Percentiles rank a stretch among this genome's conserved stretches.
Conservation (phyloP, 2,113 vertebrate genomes). For the Halcyon malimbica region DNA sequence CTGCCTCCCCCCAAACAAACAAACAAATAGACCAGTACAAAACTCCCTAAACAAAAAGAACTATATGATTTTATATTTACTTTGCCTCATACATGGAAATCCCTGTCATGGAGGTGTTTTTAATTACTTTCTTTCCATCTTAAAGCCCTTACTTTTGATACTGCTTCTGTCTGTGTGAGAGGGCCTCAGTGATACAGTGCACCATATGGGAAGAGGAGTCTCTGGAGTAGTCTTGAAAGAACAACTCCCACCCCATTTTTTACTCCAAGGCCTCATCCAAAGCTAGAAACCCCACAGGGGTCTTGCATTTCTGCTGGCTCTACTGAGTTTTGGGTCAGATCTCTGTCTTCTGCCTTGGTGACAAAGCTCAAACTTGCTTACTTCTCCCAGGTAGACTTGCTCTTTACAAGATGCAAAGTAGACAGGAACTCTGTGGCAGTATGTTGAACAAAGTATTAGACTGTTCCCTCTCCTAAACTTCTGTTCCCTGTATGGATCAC, state of each 20-base stretch:
- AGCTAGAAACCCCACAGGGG: not conserved
- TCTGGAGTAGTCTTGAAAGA: not conserved
- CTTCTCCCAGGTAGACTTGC: not conserved
- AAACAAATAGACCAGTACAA: not conserved
- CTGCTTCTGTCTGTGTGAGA: not conserved
- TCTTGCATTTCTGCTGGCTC: not conserved
- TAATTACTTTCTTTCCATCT: not conserved
- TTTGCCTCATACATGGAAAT: not conserved
- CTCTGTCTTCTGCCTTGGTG: not conserved
- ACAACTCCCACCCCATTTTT: not conserved
- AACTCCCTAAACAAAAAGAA: not conserved
- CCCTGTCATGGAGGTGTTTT: not conserved
- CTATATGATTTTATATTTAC: not conserved
- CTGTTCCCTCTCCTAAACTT: not conserved
- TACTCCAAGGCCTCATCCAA: not conserved
- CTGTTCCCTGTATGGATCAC: not conserved
- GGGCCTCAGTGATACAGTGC: not conserved
- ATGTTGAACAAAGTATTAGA: not conserved
- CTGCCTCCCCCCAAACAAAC: not conserved
- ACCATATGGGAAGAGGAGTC: not conserved
- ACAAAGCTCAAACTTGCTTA: not conserved
- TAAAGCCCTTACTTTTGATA: not conserved
- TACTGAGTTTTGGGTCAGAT: not conserved
- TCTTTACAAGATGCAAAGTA: not conserved
- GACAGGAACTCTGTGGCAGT: not conserved